Conservation (phyloP, 2,113 vertebrate genomes). For the Grammomys surdaster region DNA sequence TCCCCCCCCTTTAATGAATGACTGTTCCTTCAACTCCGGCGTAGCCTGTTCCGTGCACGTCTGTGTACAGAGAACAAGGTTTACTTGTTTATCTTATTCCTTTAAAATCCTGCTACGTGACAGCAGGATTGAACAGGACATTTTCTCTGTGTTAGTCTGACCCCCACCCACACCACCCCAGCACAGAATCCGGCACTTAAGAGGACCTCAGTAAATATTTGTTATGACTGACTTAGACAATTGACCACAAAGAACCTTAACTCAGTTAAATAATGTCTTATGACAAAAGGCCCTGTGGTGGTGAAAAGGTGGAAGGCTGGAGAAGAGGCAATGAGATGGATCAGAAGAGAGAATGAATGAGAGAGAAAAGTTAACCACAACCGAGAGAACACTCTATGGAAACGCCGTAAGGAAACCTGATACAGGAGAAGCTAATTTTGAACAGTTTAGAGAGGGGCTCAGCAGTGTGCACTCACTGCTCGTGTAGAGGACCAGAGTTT, state of each 20-base stretch:
- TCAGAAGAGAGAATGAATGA: neutral
- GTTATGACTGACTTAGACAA: neutral
- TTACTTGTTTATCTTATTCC: neutral
- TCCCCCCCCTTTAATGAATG: neutral
- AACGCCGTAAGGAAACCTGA: neutral
- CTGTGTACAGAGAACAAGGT: neutral
- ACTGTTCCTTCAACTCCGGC: neutral
- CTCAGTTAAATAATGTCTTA: neutral
- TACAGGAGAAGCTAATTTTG: neutral
- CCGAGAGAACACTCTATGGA: neutral
- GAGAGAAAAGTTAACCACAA: neutral
- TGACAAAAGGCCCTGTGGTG: neutral
- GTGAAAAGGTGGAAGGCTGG: neutral
- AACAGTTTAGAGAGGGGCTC: neutral
- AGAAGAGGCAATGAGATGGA: neutral
- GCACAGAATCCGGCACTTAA: neutral
- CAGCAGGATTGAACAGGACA: neutral
- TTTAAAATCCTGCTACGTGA: neutral
- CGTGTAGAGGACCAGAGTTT: neutral
- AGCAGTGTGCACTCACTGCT: too few relatives aligned
- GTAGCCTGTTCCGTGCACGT: conserved; percentile 18
- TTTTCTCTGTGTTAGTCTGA: neutral
- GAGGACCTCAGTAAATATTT: conserved; percentile 9
- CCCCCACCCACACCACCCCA: neutral
- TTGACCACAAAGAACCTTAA: neutral